Conservation (phyloP, 2,888 invertebrate genomes). For the Criorhina ranunculi region DNA sequence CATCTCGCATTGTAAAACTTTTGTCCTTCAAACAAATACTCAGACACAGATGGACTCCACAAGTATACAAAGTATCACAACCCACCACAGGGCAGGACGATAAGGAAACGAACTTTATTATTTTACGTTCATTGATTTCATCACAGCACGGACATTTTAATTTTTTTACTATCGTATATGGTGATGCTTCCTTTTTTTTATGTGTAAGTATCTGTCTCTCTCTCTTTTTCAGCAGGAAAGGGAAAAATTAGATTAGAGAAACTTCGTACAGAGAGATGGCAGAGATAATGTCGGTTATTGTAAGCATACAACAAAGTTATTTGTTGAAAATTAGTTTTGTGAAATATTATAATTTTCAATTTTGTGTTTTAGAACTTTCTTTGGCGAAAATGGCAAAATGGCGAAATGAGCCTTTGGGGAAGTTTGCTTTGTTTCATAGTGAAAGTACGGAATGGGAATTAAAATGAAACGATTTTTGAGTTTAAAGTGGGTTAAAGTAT, state of each 20-base stretch:
- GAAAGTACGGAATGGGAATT: background rate
- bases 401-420: background rate
- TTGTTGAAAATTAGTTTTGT: constrained; percentile 28
- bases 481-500: background rate
- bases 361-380: background rate
- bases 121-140: constrained; percentile 30
- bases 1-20: constrained; percentile 8
- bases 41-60: background rate
- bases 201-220: background rate
- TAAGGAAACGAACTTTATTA: constrained; percentile 30
- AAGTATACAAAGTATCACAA: background rate
- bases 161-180: constrained; percentile 13
- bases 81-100: constrained; percentile 3
- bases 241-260: background rate
- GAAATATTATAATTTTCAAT: constrained; percentile 28
- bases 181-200: background rate
- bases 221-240: background rate
- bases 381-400: background rate
- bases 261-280: background rate
- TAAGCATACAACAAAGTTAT: constrained; percentile 20
- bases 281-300: constrained; percentile 12
- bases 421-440: constrained; percentile 10
- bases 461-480: background rate
- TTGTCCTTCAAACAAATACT: constrained; percentile 32
- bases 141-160: constrained; percentile 2